A percentile compares a stretch with the other conserved stretches of the same genome.
phyloP scores from a whole-genome alignment of 2,797 vertebrate genomes.

The Gymnodraco acuticeps region DNA sequence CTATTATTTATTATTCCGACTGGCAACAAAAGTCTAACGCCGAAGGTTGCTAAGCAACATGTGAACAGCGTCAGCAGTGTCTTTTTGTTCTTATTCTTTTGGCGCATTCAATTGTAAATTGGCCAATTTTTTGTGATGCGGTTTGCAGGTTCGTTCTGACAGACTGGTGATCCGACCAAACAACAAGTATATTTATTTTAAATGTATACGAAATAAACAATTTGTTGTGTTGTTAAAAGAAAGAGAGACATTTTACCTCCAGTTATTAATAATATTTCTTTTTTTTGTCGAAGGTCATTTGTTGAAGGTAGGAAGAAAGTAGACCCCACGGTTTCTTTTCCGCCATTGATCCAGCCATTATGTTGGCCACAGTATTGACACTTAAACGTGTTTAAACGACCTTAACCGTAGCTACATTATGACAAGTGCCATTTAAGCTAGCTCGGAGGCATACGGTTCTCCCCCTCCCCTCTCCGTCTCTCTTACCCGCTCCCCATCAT shows the following conservation, averaged over 20 bases:
- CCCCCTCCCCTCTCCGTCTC: neutral
- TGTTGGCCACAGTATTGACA: neutral
- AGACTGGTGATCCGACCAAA: neutral
- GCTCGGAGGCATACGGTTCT: neutral
- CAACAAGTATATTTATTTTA: neutral
- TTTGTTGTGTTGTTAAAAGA: neutral
- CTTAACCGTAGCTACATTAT: rapidly evolving
- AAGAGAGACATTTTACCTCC: rapidly evolving
- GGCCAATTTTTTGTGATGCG: conserved; percentile 32
- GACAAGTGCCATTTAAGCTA: neutral
- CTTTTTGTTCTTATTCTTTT: neutral
- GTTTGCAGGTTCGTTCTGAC: neutral
- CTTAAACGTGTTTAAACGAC: too few species aligned
- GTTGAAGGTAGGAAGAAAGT: neutral
- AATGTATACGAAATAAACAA: neutral
- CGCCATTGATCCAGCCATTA: rapidly evolving
- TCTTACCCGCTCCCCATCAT: conserved; percentile 10
- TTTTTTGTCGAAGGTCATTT: neutral
- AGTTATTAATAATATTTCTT: neutral
- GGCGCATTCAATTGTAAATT: conserved; percentile 67
- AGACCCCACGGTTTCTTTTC: neutral
- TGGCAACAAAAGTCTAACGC: rapidly evolving
- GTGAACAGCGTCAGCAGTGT: neutral
- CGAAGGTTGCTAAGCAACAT: conserved; percentile 63
- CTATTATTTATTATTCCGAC: conserved; percentile 12